Percentiles rank a stretch among this genome's conserved stretches.
Evolutionary conservation across 2,888 invertebrate species (phyloP).

Genomic region (Deilephila porcellus): DNA sequence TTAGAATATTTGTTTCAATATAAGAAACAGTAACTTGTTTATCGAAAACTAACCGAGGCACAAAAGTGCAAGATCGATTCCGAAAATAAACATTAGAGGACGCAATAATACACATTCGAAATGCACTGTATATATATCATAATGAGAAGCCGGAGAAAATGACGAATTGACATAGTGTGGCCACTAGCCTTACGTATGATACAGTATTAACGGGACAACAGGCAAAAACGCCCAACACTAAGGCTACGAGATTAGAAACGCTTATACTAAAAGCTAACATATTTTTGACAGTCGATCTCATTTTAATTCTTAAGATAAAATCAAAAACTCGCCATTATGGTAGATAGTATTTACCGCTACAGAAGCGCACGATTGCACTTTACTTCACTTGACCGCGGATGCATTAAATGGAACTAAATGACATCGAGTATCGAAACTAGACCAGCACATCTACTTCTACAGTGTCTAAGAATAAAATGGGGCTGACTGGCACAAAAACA

Average conservation of each 20-base stretch:
- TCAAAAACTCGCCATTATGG: no score
- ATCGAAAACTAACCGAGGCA: neutral
- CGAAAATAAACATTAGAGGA: neutral
- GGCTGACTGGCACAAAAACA: neutral
- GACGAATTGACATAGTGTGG: constrained; percentile 3
- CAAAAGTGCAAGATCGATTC: constrained; percentile 12
- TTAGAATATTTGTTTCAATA: neutral
- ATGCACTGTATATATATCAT: neutral
- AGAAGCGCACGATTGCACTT: no score
- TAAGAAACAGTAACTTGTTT: neutral
- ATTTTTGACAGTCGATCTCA: no score
- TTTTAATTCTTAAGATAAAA: no score
- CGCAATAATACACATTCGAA: no score
- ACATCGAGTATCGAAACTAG: no score
- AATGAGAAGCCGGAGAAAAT: constrained; percentile 16
- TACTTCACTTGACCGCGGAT: no score
- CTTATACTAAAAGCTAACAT: neutral
- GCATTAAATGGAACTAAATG: no score
- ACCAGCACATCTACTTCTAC: constrained; percentile 6
- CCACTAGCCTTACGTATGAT: neutral
- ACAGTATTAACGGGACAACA: neutral
- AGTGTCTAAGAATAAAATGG: neutral
- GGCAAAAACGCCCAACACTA: constrained; percentile 11
- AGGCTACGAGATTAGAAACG: constrained; percentile 5
- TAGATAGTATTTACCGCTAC: no score